Percentiles rank a stretch among this genome's conserved stretches.
Evolutionary conservation across 2,888 invertebrate species (phyloP).

Genomic region (Xylota segnis): DNA sequence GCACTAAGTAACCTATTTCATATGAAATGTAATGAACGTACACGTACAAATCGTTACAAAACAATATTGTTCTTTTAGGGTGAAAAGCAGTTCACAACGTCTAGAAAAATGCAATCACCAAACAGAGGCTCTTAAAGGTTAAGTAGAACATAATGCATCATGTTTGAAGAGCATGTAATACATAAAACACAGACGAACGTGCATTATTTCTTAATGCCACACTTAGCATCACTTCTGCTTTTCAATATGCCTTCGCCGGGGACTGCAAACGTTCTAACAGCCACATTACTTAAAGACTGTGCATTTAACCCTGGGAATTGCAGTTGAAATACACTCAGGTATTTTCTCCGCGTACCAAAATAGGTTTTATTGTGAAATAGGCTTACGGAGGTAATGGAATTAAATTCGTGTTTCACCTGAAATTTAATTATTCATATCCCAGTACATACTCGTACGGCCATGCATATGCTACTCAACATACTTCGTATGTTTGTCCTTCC

Average conservation of each 20-base stretch:
- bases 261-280: neutral
- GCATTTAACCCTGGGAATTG: neutral
- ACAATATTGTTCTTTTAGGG: neutral
- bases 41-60: neutral
- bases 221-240: slow-evolving; percentile 23
- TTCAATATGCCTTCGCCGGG: neutral
- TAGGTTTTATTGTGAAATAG: neutral
- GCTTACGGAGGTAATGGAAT: neutral
- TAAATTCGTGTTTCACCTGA: no score
- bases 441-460: no score
- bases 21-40: neutral
- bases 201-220: slow-evolving; percentile 25
- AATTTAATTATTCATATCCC: no score
- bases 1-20: neutral
- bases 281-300: neutral
- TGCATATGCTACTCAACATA: no score
- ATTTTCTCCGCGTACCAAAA: neutral
- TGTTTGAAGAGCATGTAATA: slow-evolving; percentile 8
- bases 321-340: neutral
- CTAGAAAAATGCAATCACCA: slow-evolving; percentile 19
- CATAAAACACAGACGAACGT: slow-evolving; percentile 16
- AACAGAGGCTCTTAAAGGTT: slow-evolving; percentile 30
- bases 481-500: no score
- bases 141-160: slow-evolving; percentile 32
- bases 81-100: slow-evolving; percentile 5